These are phyloP conservation scores for Neuroscelio doddi DNA, from an alignment of 2,888 invertebrate species.

Conservation along the genomic window DNA sequence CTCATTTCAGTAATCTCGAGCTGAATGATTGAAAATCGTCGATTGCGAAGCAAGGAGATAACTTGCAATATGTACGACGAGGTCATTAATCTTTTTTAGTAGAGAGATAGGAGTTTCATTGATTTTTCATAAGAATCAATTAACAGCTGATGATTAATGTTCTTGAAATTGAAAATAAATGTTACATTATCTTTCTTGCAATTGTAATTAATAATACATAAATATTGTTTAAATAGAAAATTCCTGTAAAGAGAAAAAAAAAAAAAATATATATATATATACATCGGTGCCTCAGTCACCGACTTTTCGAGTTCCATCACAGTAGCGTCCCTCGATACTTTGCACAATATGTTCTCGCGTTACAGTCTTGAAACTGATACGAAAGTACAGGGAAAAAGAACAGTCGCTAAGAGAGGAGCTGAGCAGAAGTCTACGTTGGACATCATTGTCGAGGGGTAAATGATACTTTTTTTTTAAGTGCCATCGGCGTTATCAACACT, in stretches of 20 bases:
- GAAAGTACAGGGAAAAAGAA: slow-evolving; percentile 41
- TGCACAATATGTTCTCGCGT: slow-evolving; percentile 56
- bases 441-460: slow-evolving; percentile 61
- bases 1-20: slow-evolving; percentile 10
- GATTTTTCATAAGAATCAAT: too few species aligned
- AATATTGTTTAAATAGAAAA: too few species aligned
- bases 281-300: background rate
- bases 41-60: slow-evolving; percentile 5
- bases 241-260: too few species aligned
- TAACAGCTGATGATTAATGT: too few species aligned
- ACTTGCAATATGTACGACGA: background rate
- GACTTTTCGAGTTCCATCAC: background rate
- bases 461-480: slow-evolving; percentile 66
- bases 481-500: slow-evolving; percentile 51
- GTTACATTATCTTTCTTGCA: too few species aligned
- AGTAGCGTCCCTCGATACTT: slow-evolving; percentile 34
- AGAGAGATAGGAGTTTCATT: too few species aligned
- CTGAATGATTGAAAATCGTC: slow-evolving; percentile 5
- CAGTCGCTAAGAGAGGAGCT: slow-evolving; percentile 31
- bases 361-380: slow-evolving; percentile 64
- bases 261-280: too few species aligned
- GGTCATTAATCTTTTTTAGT: too few species aligned
- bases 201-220: too few species aligned
- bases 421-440: slow-evolving; percentile 39
- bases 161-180: too few species aligned